Evolutionary conservation across 2,797 vertebrate genomes (phyloP).

Genomic region (Lacerta viridis): DNA sequence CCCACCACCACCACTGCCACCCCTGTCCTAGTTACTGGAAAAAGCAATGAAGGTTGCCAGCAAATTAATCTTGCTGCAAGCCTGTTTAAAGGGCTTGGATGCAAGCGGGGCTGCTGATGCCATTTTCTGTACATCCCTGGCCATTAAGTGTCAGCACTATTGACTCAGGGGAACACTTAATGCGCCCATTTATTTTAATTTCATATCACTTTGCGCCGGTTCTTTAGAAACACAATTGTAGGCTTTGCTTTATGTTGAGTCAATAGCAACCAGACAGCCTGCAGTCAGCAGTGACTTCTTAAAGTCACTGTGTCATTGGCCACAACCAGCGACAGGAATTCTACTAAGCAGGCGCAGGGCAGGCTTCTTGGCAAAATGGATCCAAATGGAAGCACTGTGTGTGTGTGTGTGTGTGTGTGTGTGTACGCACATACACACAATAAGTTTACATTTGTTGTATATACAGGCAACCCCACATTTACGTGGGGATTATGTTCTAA

Average conservation of each 20-base stretch:
- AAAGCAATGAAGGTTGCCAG: conserved; percentile 37
- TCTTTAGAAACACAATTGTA: conserved; percentile 74
- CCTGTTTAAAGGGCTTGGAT: conserved; percentile 44
- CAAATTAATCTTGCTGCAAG: conserved; percentile 50
- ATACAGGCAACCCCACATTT: too few species aligned
- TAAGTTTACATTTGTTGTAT: too few species aligned
- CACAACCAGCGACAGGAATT: not conserved
- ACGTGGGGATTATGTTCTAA: too few species aligned
- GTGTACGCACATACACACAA: too few species aligned
- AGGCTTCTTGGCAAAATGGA: not conserved
- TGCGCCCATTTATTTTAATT: conserved; percentile 72
- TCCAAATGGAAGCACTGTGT: not conserved
- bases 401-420: too few species aligned
- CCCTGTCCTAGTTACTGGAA: conserved; percentile 35
- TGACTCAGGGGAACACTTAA: conserved; percentile 67
- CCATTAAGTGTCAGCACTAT: conserved; percentile 57
- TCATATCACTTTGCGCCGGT: conserved; percentile 63
- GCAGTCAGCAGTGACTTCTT: conserved; percentile 61
- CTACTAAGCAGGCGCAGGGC: not conserved
- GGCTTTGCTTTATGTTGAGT: conserved; percentile 67
- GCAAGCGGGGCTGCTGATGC: conserved; percentile 54
- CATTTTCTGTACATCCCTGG: conserved; percentile 59
- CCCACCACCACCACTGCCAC: not conserved
- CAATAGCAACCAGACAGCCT: conserved; percentile 67
- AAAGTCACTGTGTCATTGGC: conserved; percentile 54